Conservation (phyloP, 2,113 vertebrate genomes). For the Ranitomeya variabilis region DNA sequence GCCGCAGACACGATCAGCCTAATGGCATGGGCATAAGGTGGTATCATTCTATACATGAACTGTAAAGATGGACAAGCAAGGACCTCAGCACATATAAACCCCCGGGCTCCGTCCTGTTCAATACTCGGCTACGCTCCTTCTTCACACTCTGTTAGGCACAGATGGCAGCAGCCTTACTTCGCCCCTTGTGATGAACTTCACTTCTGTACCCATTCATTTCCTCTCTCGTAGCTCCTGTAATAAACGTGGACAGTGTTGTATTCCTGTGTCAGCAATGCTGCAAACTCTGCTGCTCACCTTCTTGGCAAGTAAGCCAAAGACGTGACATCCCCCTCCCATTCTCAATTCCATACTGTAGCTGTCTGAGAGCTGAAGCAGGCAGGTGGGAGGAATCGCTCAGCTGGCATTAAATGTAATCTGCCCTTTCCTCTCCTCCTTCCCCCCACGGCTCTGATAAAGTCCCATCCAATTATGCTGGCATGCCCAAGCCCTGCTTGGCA, state of each 20-base stretch:
- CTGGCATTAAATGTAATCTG: constrained; percentile 42
- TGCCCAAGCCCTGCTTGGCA: constrained; percentile 9
- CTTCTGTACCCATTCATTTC: not conserved
- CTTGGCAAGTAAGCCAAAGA: not conserved
- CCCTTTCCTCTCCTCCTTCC: constrained; percentile 16
- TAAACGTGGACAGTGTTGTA: constrained; percentile 13
- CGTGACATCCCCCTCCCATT: constrained; percentile 3
- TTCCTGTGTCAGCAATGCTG: constrained; percentile 34
- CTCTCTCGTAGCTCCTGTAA: not conserved
- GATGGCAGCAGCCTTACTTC: not conserved
- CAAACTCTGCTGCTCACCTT: not conserved
- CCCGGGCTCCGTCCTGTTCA: not conserved
- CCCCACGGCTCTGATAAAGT: constrained; percentile 23
- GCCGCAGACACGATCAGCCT: not conserved
- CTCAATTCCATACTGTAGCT: constrained; percentile 11
- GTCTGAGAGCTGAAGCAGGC: constrained; percentile 35
- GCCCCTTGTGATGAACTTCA: not conserved
- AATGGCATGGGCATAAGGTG: not conserved
- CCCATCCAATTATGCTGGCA: constrained; percentile 39
- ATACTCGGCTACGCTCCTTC: not conserved
- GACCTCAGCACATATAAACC: not conserved
- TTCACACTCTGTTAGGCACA: not conserved
- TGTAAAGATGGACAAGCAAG: not conserved
- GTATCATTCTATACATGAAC: not conserved
- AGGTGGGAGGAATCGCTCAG: constrained; percentile 41